Percentiles rank a stretch among this genome's conserved stretches.
Conservation (phyloP, 1,140 invertebrate species). For the Pentalonia nigronervosa region DNA sequence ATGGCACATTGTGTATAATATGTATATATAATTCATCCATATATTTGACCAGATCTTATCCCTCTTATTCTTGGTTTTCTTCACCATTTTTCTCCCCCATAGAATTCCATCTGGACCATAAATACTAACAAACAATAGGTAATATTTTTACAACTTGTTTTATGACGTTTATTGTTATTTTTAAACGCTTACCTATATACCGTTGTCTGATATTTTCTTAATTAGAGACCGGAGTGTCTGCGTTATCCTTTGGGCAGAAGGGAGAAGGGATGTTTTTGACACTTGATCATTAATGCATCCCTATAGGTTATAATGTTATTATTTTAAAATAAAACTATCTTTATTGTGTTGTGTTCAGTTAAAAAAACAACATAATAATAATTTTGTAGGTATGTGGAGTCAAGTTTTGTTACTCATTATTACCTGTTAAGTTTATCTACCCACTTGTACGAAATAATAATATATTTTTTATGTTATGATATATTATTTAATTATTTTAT, state of each 20-base stretch:
- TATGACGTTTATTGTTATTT: conserved; percentile 17
- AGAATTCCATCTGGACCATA: conserved; percentile 29
- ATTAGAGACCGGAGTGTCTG: not conserved
- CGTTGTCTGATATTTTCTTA: conserved; percentile 17
- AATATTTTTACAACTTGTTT: conserved; percentile 46
- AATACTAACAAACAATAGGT: conserved; percentile 46
- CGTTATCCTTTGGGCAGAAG: not conserved
- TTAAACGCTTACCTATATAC: not conserved
- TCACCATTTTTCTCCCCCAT: not conserved
- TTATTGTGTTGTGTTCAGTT: not conserved
- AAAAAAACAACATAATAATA: not conserved
- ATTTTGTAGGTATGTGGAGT: not conserved
- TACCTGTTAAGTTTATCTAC: not conserved
- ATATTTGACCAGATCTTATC: conserved; percentile 30
- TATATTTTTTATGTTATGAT: not conserved
- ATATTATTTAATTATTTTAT: not conserved
- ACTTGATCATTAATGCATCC: not conserved
- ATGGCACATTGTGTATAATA: not conserved
- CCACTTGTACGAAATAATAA: not conserved
- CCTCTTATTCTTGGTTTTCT: conserved; percentile 15
- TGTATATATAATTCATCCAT: conserved; percentile 9
- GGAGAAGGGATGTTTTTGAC: not conserved
- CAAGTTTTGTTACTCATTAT: not conserved
- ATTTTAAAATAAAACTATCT: not conserved
- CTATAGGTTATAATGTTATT: not conserved